Percentiles rank a stretch among this genome's conserved stretches.
These are phyloP conservation scores for Parnassius orleans DNA, from an alignment of 2,888 invertebrate species.

Conservation along the genomic window DNA sequence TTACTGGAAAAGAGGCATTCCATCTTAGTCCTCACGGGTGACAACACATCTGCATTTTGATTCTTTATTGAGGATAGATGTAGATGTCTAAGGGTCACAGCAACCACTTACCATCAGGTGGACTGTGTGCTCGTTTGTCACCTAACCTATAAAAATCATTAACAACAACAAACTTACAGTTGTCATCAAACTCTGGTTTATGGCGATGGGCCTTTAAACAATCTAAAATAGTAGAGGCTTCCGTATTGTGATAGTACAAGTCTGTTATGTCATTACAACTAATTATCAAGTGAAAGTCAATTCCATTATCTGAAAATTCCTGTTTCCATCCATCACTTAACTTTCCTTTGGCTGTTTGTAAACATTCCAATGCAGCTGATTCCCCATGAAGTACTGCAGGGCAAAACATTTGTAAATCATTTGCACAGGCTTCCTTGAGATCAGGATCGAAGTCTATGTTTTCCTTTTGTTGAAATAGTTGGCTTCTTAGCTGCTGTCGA, in stretches of 20 bases:
- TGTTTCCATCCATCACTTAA: constrained; percentile 88
- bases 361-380: constrained; percentile 89
- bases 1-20: too few species aligned
- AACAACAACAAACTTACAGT: constrained; percentile 91
- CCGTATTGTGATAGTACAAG: constrained; percentile 88
- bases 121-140: too few species aligned
- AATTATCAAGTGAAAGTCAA: constrained; percentile 91
- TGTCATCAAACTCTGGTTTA: constrained; percentile 88
- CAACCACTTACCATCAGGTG: too few species aligned
- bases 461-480: constrained; percentile 95
- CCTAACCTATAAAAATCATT: too few species aligned
- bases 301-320: constrained; percentile 91
- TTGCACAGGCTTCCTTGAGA: constrained; percentile 89
- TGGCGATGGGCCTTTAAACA: constrained; percentile 91
- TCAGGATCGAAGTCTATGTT: constrained; percentile 92
- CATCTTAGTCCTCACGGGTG: too few species aligned
- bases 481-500: constrained; percentile 93
- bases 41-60: too few species aligned
- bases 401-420: constrained; percentile 89
- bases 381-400: constrained; percentile 84
- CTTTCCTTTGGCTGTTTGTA: constrained; percentile 83
- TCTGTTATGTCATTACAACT: constrained; percentile 93
- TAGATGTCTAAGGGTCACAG: too few species aligned
- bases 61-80: too few species aligned
- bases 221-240: constrained; percentile 85